Base-by-base conservation (phyloP, 2,797 vertebrate species). In the Gobionotothen gibberifrons region DNA sequence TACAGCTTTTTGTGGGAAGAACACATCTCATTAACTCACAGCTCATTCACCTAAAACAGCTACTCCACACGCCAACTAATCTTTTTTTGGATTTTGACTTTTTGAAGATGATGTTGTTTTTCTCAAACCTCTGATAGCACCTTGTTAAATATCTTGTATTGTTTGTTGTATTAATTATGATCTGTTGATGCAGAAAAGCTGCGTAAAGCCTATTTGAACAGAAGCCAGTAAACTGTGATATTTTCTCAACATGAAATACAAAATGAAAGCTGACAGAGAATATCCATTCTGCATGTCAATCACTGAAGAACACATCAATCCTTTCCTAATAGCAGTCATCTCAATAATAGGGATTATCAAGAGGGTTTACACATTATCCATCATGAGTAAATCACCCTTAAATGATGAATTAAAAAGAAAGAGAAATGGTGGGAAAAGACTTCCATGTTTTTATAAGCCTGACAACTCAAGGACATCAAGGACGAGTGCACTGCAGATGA, bases 191-290 rank as follows among this genome's bases (percentile, higher is more conserved):
- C 52, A 73, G 14, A 13, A 49, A 67, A 59, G 32, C 47, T 21
- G 16, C 51, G 56, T 21, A 17, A 65, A 66, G 10, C 8, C 15
- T 54, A 12, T 48, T 65, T 60, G 29, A 52, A 61, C 21, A 16
- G 19, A 29, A 21, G 29, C 39, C 13, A 1, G 47, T 9, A 54
- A 52, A n/a, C 4, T 46, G 32, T 22, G 57, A 72, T 9, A 15
- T 54, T 32, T 51, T 36, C 40, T 36, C 29, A 22, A 39, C 48
- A 29, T 32, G 26, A 54, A 40, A 52, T 26, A 5, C 36, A 68
- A 36, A 68, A 68, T 56, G 17, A 52, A 46, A 74, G 54, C 46
- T 72, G 39, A 42, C 51, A 52, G 47, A 71, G 36, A 69, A 26
- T 1, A 55, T 59, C 14, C 5, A 36, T 48, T 69, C 48, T 58